Base-by-base conservation (phyloP, 1,140 invertebrate species). In the Anastrepha ludens region DNA sequence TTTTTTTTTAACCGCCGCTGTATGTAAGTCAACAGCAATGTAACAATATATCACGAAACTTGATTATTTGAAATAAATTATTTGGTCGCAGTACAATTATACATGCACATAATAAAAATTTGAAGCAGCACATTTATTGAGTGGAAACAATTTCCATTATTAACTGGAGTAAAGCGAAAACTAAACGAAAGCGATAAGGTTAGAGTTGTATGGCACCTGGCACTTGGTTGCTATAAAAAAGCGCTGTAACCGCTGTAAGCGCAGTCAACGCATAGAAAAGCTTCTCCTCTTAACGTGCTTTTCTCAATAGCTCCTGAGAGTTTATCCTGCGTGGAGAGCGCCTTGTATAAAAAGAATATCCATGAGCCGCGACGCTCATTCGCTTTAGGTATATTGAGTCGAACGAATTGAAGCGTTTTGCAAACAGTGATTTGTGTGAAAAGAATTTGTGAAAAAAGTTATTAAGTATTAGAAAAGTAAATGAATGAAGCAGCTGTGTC, bases 321-420 rank as follows among this genome's bases (percentile, higher is more conserved):
- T 81, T 55, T 81, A 81, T 81, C 74, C 74, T 81, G 47, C n/a
- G 17, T 8, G n/a, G 74, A 81, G 74, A 50, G 74, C 50, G 17
- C 3, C 5, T 1, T 1, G 8, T 81, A 81, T 81, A 81, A 81
- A 58, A 81, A 5, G 47, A 2, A 17, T 20, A 7, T n/a, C 11
- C 2, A 13, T 55, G 74, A 81, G 47, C n/a, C 20, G 9, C 6
- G 17, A 81, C 7, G 5, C 47, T 81, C 47, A 81, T 55, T 81
- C 74, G 47, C 4, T 81, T 55, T 20, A 20, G 47, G 47, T 29
- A 50, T 55, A 20, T 15, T 50, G 74, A 55, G 20, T 81, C 55
- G 47, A 8, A 55, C 47, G 44, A 55, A 47, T 81, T 50, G 44
- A 5, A 20, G 74, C 13, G 47, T 58, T 81, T 81, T n/a, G 47